Conservation (phyloP, 2,888 invertebrate genomes). For the Iphiclides podalirius region DNA sequence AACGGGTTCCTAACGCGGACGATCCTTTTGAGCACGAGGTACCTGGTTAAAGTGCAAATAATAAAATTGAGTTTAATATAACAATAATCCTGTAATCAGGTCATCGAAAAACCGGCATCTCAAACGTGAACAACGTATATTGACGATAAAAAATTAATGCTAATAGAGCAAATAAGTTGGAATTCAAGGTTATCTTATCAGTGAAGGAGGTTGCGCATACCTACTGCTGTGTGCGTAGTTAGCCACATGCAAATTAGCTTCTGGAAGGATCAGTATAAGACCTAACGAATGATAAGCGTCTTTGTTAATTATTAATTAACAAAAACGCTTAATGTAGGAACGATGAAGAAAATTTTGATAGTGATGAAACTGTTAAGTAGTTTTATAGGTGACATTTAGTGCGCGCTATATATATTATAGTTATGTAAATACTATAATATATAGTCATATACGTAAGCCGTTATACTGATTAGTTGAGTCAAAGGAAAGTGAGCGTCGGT, state of each 20-base stretch:
- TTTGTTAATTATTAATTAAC: background rate
- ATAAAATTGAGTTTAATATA: background rate
- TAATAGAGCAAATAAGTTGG: conserved; percentile 64
- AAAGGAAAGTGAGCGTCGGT: no score
- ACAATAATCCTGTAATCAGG: no score
- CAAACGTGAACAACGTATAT: background rate
- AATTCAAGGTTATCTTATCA: conserved; percentile 80
- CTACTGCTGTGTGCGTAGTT: conserved; percentile 19
- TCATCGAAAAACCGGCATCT: no score
- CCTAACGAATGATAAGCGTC: background rate
- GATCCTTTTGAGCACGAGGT: conserved; percentile 77
- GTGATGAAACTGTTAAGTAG: no score
- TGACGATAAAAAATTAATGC: background rate
- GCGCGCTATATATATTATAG: no score
- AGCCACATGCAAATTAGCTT: conserved; percentile 20
- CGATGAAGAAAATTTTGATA: no score
- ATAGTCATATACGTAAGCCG: no score
- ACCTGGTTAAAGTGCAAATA: conserved; percentile 32
- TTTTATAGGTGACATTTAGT: no score
- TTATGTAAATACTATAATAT: no score
- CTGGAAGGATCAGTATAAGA: conserved; percentile 1
- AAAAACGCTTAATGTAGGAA: background rate
- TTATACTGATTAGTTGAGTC: no score
- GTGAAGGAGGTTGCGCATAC: conserved; percentile 44
- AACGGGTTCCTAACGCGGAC: conserved; percentile 63